Base-by-base conservation (phyloP, 2,888 invertebrate genomes). In the Diabrotica balteata region DNA sequence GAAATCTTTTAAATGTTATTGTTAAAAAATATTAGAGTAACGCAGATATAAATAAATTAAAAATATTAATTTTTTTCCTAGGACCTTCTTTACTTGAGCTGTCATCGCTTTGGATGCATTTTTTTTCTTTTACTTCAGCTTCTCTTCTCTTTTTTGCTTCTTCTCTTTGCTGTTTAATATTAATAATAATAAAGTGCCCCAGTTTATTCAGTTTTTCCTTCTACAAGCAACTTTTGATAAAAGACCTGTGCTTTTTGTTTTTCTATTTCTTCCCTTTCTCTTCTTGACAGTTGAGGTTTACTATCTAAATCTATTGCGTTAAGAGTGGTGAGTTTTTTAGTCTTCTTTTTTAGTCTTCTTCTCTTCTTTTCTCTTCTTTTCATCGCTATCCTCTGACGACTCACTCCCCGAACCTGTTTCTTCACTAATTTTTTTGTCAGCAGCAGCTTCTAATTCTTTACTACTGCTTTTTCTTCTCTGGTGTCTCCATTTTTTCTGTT, bases 191-290 rank as follows among this genome's bases (percentile, higher is more conserved):
- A 98, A 86, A 86, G 98, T 0, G 97, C 94, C 63, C 95, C 89
- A 0, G 98, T 98, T 81, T 98, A 96, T 42, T 96, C 96, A 0
- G 98, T 98, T 84, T 96, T 96, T 52, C 98, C 98, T 75, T 95
- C 95, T 0, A 95, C 94, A 79, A 98, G 98, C 53, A 97, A 85
- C 81, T 95, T 95, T 81, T 95, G 94, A 84, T 98, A 98, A 72
- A 94, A 92, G 4, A 93, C 93, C 69, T 93, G 92, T 0, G 96
- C 96, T 76, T 91, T 90, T 82, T 97, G 96, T 80, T 93, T 92
- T 81, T 97, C 96, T 62, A 98, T 86, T 83, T 97, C 97, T 86
- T 98, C 97, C 50, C 97, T 86, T 81, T 92, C 91, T 71, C 91
- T 87, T 75, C 91, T 89, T 64, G 96, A 93, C 65, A 98, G 86